phyloP scores from a whole-genome alignment of 2,888 invertebrate genomes.

The Argyresthia goedartella region DNA sequence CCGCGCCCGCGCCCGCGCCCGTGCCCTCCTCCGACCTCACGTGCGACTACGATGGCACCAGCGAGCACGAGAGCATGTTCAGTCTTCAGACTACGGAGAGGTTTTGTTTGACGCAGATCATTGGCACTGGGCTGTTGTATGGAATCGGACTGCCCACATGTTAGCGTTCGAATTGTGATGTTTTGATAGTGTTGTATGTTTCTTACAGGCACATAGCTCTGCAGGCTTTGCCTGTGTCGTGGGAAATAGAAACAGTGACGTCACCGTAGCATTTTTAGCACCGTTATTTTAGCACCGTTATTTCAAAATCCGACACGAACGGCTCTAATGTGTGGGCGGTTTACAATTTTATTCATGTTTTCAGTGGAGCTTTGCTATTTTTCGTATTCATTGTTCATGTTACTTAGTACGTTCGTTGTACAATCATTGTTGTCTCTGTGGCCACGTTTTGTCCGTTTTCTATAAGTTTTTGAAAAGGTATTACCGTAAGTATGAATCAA shows the following conservation, averaged over 20 bases:
- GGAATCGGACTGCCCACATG: not conserved
- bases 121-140: conserved; percentile 24
- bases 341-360: conserved; percentile 8
- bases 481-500: too few species aligned
- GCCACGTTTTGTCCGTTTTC: too few species aligned
- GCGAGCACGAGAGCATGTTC: conserved; percentile 67
- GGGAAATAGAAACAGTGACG: too few species aligned
- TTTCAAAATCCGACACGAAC: too few species aligned
- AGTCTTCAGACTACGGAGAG: conserved; percentile 58
- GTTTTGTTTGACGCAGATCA: conserved; percentile 21
- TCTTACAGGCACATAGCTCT: too few species aligned
- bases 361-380: conserved; percentile 42
- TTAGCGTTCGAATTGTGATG: too few species aligned
- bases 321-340: too few species aligned
- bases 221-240: too few species aligned
- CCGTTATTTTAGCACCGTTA: too few species aligned
- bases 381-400: conserved; percentile 19
- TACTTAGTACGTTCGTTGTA: conserved; percentile 17
- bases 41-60: conserved; percentile 42
- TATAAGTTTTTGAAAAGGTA: too few species aligned
- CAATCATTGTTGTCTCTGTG: conserved; percentile 30
- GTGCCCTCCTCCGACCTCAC: conserved; percentile 12
- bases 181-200: too few species aligned
- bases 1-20: conserved; percentile 10
- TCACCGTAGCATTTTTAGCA: too few species aligned